These are phyloP conservation scores for Peromyscus nudipes DNA, from an alignment of 2,797 vertebrate species.

Conservation along the genomic window DNA sequence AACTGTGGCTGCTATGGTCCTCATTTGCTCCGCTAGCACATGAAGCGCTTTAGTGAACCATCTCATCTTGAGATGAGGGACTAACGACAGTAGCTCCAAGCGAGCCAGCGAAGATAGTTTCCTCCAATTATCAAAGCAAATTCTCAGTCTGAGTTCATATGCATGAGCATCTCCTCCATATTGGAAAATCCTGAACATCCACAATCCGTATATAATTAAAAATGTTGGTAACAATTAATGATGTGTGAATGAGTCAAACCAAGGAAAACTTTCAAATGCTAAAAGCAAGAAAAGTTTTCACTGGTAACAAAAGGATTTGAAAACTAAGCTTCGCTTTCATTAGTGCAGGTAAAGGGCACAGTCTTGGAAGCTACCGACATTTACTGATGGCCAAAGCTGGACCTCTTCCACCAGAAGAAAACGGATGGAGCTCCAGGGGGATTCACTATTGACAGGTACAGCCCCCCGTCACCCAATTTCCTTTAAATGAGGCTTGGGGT, in stretches of 20 bases:
- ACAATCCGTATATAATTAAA: neutral
- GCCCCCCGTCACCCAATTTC: constrained; percentile 25
- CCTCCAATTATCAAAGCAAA: constrained; percentile 42
- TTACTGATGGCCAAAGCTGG: neutral
- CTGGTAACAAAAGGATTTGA: neutral
- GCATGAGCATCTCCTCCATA: constrained; percentile 51
- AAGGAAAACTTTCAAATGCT: constrained; percentile 29
- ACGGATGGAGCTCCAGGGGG: neutral
- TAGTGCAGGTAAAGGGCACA: neutral
- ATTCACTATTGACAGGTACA: neutral
- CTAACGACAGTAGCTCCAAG: constrained; percentile 12
- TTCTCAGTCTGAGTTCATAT: constrained; percentile 31
- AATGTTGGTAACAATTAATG: neutral
- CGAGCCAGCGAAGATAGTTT: constrained; percentile 27
- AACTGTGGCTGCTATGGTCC: neutral
- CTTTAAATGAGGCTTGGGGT: constrained; percentile 69
- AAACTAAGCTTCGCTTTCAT: constrained; percentile 27
- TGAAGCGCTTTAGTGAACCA: neutral
- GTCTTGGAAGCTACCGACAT: neutral
- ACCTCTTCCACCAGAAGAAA: neutral
- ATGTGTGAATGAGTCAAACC: constrained; percentile 17
- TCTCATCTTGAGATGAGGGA: constrained; percentile 30
- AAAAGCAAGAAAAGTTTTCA: constrained; percentile 17
- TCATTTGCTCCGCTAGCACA: neutral
- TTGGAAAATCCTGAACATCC: constrained; percentile 6